Evolutionary conservation across 1,140 invertebrate genomes (phyloP).

Genomic region (Sipha flava): DNA sequence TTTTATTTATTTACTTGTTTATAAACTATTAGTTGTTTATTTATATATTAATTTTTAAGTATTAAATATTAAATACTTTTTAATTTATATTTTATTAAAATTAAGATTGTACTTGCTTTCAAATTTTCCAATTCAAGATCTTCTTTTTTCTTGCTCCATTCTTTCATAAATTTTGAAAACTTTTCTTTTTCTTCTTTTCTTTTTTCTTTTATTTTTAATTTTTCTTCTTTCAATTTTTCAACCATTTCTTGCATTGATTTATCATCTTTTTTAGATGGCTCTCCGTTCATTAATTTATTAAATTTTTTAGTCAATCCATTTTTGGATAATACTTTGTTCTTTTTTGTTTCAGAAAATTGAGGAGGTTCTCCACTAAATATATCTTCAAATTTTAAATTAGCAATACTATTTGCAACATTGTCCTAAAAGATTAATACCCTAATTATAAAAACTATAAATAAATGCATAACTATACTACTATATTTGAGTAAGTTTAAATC

Average conservation of each 20-base stretch:
- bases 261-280: conserved; percentile 21
- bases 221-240: conserved; percentile 35
- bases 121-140: conserved; percentile 41
- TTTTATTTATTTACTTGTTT: too few relatives aligned
- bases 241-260: conserved; percentile 22
- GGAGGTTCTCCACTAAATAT: conserved; percentile 19
- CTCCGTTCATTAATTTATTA: conserved; percentile 17
- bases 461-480: background rate
- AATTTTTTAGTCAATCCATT: conserved; percentile 9
- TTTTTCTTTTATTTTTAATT: conserved; percentile 35
- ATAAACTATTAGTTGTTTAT: too few relatives aligned
- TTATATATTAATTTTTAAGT: background rate
- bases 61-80: conserved; percentile 43
- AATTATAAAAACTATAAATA: background rate
- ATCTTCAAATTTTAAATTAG: conserved; percentile 18
- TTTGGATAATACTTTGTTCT: conserved; percentile 29
- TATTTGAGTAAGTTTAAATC: background rate
- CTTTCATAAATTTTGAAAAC: conserved; percentile 38
- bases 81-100: conserved; percentile 6
- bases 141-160: conserved; percentile 39
- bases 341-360: conserved; percentile 29
- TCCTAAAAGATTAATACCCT: too few relatives aligned
- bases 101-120: conserved; percentile 34
- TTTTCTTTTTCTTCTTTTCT: conserved; percentile 38
- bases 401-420: background rate